A percentile compares a stretch with the other conserved stretches of the same genome.
Conservation (phyloP, 2,888 invertebrate genomes). For the Epirrhoe tristata region DNA sequence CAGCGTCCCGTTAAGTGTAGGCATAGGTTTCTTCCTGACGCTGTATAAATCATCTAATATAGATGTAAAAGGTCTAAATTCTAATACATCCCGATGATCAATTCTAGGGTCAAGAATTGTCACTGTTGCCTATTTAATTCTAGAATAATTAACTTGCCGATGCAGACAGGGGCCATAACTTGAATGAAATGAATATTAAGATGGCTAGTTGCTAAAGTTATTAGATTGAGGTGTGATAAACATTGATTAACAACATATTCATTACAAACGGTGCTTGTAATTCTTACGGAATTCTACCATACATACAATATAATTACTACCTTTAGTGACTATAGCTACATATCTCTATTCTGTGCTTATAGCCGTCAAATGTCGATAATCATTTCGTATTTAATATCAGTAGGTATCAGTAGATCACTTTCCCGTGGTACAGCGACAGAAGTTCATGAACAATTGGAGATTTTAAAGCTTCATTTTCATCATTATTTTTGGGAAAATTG, state of each 20-base stretch:
- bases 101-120: not conserved
- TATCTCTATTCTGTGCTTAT: too few species aligned
- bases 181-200: not conserved
- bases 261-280: not conserved
- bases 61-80: too few species aligned
- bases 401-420: too few species aligned
- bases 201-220: conserved; percentile 5
- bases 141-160: not conserved
- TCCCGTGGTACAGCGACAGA: too few species aligned
- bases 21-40: too few species aligned
- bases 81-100: not conserved
- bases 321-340: not conserved
- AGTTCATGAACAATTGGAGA: too few species aligned
- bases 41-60: too few species aligned
- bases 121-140: not conserved
- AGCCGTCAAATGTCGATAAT: too few species aligned
- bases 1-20: too few species aligned
- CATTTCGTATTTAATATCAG: too few species aligned
- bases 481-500: too few species aligned
- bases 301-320: not conserved
- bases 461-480: too few species aligned
- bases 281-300: not conserved
- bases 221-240: conserved; percentile 18
- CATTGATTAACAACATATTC: conserved; percentile 8
- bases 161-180: not conserved